Evolutionary conservation across 2,113 vertebrate species (phyloP).

Genomic region (Anhinga rufa): DNA sequence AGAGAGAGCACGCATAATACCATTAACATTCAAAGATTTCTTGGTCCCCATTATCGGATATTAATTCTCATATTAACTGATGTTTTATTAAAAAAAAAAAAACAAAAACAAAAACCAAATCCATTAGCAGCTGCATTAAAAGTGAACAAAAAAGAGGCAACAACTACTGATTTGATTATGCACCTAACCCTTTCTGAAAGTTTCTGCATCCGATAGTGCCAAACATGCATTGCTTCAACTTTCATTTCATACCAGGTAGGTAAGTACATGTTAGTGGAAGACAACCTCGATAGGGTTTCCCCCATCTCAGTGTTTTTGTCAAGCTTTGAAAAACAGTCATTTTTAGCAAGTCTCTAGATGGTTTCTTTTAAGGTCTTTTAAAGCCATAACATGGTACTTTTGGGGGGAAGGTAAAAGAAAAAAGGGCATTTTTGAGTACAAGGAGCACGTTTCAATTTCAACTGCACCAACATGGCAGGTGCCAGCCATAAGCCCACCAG

Average conservation of each 20-base stretch:
- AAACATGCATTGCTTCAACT: not conserved
- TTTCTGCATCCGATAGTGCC: not conserved
- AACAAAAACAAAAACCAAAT: not conserved
- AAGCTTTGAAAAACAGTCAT: not conserved
- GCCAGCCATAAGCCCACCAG: not conserved
- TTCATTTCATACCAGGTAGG: not conserved
- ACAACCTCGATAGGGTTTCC: not conserved
- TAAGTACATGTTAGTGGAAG: not conserved
- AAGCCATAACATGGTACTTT: not conserved
- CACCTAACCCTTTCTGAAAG: not conserved
- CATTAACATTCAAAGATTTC: conserved; percentile 49
- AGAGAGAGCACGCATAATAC: conserved; percentile 8
- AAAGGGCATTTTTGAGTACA: not conserved
- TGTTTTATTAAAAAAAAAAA: not conserved
- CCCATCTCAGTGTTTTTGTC: not conserved
- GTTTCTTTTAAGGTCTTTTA: not conserved
- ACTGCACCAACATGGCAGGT: not conserved
- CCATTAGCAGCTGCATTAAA: conserved; percentile 43
- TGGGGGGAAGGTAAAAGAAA: not conserved
- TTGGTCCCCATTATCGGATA: conserved; percentile 49
- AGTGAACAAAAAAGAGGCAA: conserved; percentile 33
- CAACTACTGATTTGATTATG: not conserved
- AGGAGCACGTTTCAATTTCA: not conserved
- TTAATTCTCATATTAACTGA: conserved; percentile 50
- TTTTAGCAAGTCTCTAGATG: not conserved